These are phyloP conservation scores for Dorcus hopei DNA, from an alignment of 2,888 invertebrate species.

Conservation along the genomic window DNA sequence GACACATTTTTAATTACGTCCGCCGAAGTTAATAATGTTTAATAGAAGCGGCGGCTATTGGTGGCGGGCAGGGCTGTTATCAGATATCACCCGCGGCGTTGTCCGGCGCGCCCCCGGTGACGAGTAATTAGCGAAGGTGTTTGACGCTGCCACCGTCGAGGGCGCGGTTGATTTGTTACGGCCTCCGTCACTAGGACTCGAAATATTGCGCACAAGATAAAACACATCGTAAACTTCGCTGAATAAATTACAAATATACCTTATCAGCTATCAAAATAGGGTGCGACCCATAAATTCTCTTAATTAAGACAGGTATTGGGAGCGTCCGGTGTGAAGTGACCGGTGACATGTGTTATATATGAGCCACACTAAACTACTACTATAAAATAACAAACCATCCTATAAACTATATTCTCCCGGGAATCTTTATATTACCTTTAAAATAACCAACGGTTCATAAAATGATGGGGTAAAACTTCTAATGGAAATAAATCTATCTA, in stretches of 20 bases:
- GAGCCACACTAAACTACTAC: not conserved
- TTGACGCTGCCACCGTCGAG: constrained; percentile 25
- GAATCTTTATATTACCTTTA: too few species aligned
- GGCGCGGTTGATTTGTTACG: constrained; percentile 38
- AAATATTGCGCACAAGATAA: constrained; percentile 41
- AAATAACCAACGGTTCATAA: too few species aligned
- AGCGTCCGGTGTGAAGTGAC: constrained; percentile 37
- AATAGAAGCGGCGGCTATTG: constrained; percentile 23
- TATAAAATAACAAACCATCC: too few species aligned
- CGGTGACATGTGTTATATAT: constrained; percentile 36
- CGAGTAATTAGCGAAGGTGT: constrained; percentile 36
- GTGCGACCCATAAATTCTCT: constrained; percentile 43
- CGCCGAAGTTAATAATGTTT: constrained; percentile 17
- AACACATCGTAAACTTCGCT: constrained; percentile 40
- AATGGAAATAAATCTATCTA: too few species aligned
- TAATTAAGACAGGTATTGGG: constrained; percentile 40
- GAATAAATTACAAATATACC: constrained; percentile 36
- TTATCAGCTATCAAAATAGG: constrained; percentile 40
- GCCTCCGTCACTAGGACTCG: constrained; percentile 32
- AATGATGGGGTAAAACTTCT: too few species aligned
- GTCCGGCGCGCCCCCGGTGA: constrained; percentile 29
- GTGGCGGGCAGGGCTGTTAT: constrained; percentile 26
- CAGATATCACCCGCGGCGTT: constrained; percentile 29
- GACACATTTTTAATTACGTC: constrained; percentile 18
- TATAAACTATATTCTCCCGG: too few species aligned